Conservation (phyloP, 2,888 invertebrate genomes). For the Catocala sponsa region DNA sequence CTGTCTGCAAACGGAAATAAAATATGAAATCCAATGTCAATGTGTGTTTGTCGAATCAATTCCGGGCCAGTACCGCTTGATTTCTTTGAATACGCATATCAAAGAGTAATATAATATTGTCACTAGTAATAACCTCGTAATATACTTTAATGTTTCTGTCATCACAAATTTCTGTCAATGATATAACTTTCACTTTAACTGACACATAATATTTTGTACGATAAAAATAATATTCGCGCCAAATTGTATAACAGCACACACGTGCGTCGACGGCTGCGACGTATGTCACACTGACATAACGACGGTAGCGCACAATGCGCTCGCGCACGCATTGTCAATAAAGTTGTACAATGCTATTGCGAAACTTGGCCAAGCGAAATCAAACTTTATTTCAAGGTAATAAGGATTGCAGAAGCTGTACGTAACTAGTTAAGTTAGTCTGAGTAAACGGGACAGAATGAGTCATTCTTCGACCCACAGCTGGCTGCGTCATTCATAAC, state of each 20-base stretch:
- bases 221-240: constrained; percentile 56
- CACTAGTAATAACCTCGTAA: constrained; percentile 69
- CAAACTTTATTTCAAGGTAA: constrained; percentile 6
- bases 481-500: constrained; percentile 81
- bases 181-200: constrained; percentile 35
- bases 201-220: constrained; percentile 28
- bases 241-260: constrained; percentile 45
- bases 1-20: constrained; percentile 34
- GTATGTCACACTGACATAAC: constrained; percentile 72
- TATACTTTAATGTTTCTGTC: constrained; percentile 75
- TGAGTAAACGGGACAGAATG: constrained; percentile 69
- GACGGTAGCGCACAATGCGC: constrained; percentile 77
- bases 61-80: constrained; percentile 71
- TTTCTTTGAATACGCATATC: constrained; percentile 75
- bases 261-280: constrained; percentile 55
- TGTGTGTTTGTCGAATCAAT: constrained; percentile 51
- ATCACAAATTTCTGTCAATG: constrained; percentile 65
- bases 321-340: constrained; percentile 74
- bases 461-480: constrained; percentile 74
- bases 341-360: constrained; percentile 53
- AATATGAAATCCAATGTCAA: constrained; percentile 54
- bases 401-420: constrained; percentile 24
- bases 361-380: constrained; percentile 23
- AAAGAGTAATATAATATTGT: constrained; percentile 76
- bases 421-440: constrained; percentile 28